phyloP scores from a whole-genome alignment of 2,888 invertebrate genomes.

The Erebia aethiops region DNA sequence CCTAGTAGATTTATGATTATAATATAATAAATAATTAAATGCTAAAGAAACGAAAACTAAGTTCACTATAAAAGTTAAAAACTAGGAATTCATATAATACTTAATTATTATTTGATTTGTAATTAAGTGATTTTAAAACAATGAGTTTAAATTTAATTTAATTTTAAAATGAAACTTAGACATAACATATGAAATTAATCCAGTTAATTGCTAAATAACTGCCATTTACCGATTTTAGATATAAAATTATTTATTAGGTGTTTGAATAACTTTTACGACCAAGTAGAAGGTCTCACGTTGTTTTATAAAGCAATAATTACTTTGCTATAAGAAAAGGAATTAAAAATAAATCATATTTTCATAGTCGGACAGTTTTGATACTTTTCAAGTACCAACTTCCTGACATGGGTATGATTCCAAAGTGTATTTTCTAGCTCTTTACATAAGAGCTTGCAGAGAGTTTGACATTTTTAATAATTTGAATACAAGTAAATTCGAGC shows the following conservation, averaged over 20 bases:
- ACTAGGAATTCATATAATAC: not conserved
- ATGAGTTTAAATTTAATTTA: too few relatives aligned
- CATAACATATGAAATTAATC: not conserved
- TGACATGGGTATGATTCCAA: too few relatives aligned
- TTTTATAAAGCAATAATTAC: too few relatives aligned
- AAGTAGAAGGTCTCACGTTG: not conserved
- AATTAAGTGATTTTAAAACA: not conserved
- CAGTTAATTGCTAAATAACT: slow-evolving; percentile 11
- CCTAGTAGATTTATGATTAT: not conserved
- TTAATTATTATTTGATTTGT: not conserved
- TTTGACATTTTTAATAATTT: too few relatives aligned
- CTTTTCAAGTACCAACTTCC: too few relatives aligned
- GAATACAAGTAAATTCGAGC: too few relatives aligned
- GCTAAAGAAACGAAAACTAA: not conserved
- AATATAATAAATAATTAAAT: not conserved
- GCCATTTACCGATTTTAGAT: slow-evolving; percentile 1
- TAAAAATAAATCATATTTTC: too few relatives aligned
- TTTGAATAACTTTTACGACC: not conserved
- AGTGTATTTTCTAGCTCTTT: too few relatives aligned
- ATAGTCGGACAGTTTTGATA: too few relatives aligned
- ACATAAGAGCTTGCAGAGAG: too few relatives aligned
- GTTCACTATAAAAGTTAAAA: not conserved
- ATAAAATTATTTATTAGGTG: not conserved
- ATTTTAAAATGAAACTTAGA: not conserved
- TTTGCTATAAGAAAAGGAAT: too few relatives aligned